A percentile compares a stretch with the other conserved stretches of the same genome.
phyloP scores from a whole-genome alignment of 2,113 vertebrate species.

The Dipodomys stephensi region DNA sequence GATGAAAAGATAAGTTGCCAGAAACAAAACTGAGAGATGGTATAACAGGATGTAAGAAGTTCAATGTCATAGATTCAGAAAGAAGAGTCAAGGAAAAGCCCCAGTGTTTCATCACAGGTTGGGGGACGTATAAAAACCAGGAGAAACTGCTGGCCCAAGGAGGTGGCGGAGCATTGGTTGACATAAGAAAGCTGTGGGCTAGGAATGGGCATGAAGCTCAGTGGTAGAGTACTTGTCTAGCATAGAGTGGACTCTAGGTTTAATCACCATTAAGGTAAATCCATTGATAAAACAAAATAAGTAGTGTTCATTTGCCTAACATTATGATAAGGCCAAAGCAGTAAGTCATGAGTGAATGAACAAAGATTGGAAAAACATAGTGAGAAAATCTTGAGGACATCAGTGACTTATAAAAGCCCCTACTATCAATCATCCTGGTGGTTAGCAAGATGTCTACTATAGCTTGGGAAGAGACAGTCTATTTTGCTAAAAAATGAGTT shows the following conservation, averaged over 20 bases:
- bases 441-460: neutral
- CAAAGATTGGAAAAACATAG: neutral
- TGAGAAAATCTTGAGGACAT: neutral
- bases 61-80: neutral
- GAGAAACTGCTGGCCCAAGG: neutral
- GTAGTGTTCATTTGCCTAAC: neutral
- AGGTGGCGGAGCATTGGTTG: neutral
- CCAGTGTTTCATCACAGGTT: neutral
- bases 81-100: neutral
- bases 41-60: neutral
- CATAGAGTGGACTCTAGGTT: neutral
- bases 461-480: neutral
- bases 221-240: neutral
- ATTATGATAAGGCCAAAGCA: neutral
- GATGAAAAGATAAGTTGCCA: neutral
- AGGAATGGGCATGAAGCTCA: neutral
- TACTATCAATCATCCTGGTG: neutral
- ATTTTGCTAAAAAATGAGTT: neutral
- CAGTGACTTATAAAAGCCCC: neutral
- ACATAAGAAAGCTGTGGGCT: neutral
- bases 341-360: neutral
- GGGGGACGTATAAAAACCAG: neutral
- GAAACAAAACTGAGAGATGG: neutral
- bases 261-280: neutral
- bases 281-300: neutral